phyloP scores from a whole-genome alignment of 2,113 vertebrate species.

The Eudyptes chrysolophus region DNA sequence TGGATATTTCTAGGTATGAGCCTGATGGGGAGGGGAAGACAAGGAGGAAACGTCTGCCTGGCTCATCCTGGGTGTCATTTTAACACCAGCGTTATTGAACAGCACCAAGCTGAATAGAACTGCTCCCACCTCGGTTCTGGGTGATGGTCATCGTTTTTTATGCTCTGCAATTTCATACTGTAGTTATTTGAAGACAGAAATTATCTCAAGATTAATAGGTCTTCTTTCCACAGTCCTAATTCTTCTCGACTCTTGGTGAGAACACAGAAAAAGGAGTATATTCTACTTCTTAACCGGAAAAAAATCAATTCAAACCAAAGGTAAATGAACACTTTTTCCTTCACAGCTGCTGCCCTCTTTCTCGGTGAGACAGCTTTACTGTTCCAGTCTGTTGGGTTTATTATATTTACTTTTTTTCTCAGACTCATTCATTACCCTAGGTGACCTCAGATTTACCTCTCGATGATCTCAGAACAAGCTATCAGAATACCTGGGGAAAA shows the following conservation, averaged over 20 bases:
- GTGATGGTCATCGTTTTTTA: fast-evolving
- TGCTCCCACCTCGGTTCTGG: not conserved
- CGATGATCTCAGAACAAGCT: not conserved
- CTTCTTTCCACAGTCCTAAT: not conserved
- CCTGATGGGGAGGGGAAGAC: not conserved
- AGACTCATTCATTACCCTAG: not conserved
- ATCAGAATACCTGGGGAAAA: not conserved
- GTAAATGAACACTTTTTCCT: not conserved
- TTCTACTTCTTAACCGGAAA: not conserved
- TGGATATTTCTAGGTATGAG: not conserved
- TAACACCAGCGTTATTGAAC: not conserved
- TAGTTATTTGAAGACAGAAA: not conserved
- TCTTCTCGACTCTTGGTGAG: not conserved
- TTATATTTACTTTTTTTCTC: not conserved
- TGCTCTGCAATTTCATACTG: not conserved
- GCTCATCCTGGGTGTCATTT: not conserved
- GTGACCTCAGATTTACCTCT: slow-evolving; percentile 4
- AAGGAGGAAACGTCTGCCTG: not conserved
- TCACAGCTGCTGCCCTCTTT: not conserved
- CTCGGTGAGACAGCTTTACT: not conserved
- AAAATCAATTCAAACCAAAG: not conserved
- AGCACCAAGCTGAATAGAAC: not conserved
- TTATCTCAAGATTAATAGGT: not conserved
- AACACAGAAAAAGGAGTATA: not conserved
- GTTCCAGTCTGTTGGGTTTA: not conserved